Evolutionary conservation across 2,888 invertebrate genomes (phyloP), one percentile per base, ranked within the genome.

Genomic region (Drosophila sordidapex): DNA sequence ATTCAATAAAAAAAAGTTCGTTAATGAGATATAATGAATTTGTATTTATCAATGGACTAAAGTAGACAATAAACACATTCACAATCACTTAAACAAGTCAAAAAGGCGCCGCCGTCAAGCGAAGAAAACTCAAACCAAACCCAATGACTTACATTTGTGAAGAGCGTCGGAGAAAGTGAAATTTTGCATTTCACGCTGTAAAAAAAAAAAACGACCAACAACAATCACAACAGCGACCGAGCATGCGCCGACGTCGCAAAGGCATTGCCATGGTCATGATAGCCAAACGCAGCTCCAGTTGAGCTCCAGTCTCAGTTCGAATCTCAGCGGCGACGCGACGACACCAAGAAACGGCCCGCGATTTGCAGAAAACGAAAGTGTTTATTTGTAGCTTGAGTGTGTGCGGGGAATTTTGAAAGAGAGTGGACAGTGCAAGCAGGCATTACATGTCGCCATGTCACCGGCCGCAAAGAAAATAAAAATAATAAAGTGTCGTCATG

Each of bases 111-210:
- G 65, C 74, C 46, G 48, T 29, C 63, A 15, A 51, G 21, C 58
- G 56, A 51, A 51, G 58, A 59, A 46, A 46, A 46, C 76, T 27
- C 46, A 65, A 72, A 65, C 69, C 66, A 67, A 82, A 76, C 84
- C 90, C 90, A 85, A 85, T 85, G 85, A 87, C 85, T 85, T 85
- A 85, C 86, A 85, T 85, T 84, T 46, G 64, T 75, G 43, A 65
- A 71, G 69, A 80, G 64, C 60, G 73, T 60, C 68, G 78, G 91
- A 89, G 89, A 90, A 90, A 90, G 89, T 90, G 87, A 89, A 85
- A 91, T 82, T 91, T 91, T 81, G 87, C 85, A 91, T 91, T 90
- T 91, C 75, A 81, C 73, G 74, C 69, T 65, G 74, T 68, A 64
- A 63, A 68, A 70, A 63, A 70, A 70, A 74, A 61, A 73, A 53